These are phyloP conservation scores for Mantis religiosa DNA, from an alignment of 2,888 invertebrate species.

Conservation along the genomic window DNA sequence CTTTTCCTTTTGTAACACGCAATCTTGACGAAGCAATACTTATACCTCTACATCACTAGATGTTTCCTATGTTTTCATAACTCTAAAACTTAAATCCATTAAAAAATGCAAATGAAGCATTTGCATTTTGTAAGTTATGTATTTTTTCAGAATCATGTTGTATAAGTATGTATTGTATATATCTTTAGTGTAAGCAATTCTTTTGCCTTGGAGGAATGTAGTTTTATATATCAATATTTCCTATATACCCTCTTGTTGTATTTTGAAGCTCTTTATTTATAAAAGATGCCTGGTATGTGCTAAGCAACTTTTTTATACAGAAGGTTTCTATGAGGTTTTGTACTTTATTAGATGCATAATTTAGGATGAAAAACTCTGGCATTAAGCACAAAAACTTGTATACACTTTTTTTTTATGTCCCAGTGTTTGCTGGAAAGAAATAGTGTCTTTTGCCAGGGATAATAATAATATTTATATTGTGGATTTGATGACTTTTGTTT, in stretches of 20 bases:
- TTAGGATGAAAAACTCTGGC: background rate
- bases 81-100: background rate
- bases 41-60: background rate
- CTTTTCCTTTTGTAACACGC: background rate
- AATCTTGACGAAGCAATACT: background rate
- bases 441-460: background rate
- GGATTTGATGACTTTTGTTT: background rate
- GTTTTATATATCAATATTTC: background rate
- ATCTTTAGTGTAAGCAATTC: background rate
- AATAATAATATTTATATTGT: background rate
- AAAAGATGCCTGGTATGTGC: background rate
- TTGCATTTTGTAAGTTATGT: background rate
- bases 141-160: background rate
- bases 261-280: background rate
- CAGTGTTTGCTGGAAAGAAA: background rate
- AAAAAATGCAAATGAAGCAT: background rate
- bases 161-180: background rate
- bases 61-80: background rate
- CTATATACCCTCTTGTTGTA: background rate
- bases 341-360: background rate
- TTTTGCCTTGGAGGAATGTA: background rate
- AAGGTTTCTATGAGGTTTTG: background rate
- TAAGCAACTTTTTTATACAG: background rate
- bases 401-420: background rate
- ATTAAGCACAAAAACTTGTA: background rate